Evolutionary conservation across 2,113 vertebrate genomes (phyloP).

Genomic region (Ia io): DNA sequence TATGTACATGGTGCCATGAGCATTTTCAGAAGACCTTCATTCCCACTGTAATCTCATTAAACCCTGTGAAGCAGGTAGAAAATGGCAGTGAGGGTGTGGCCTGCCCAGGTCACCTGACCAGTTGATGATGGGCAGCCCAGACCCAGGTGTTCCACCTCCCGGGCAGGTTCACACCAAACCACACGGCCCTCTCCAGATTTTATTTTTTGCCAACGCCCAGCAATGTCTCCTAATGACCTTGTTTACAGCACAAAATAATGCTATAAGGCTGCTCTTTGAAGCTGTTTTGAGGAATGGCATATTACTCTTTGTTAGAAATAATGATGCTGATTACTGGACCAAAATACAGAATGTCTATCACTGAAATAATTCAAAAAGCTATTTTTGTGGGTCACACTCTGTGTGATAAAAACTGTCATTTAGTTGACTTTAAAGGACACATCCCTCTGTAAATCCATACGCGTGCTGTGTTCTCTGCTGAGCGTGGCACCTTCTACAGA

Average conservation of each 20-base stretch:
- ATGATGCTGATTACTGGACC: constrained; percentile 26
- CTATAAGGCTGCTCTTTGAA: not conserved
- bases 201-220: not conserved
- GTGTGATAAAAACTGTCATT: constrained; percentile 45
- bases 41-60: not conserved
- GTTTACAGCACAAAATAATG: constrained; percentile 16
- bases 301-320: constrained; percentile 37
- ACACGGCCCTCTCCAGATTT: not conserved
- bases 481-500: constrained; percentile 65
- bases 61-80: not conserved
- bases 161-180: not conserved
- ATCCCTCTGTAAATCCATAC: constrained; percentile 43
- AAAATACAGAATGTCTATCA: constrained; percentile 23
- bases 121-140: not conserved
- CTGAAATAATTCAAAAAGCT: constrained; percentile 62
- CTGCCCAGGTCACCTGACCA: not conserved
- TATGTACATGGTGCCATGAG: accelerated
- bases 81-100: no score
- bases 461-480: not conserved
- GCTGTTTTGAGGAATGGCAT: constrained; percentile 43
- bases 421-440: constrained; percentile 61
- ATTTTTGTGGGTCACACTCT: constrained; percentile 57
- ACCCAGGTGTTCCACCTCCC: not conserved
- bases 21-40: not conserved
- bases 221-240: constrained; percentile 14